Evolutionary conservation across 2,797 vertebrate genomes (phyloP).

Genomic region (Sciurus vulgaris): DNA sequence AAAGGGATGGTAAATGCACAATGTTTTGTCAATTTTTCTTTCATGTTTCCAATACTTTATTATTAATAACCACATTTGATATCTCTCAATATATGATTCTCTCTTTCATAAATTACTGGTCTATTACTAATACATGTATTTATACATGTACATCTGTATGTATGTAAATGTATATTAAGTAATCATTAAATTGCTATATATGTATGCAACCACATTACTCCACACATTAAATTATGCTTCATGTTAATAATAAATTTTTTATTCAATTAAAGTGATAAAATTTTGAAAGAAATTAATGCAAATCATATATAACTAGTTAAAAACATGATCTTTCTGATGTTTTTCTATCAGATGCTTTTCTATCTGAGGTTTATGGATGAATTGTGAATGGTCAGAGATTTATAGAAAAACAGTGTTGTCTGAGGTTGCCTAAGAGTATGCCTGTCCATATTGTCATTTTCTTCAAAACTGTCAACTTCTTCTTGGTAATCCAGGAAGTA

Average conservation of each 20-base stretch:
- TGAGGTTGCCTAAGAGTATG: not conserved
- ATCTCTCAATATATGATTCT: not conserved
- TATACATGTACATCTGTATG: not conserved
- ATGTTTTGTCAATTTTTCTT: not conserved
- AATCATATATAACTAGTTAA: not conserved
- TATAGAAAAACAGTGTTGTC: too few relatives aligned
- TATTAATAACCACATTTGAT: not conserved
- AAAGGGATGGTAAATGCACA: not conserved
- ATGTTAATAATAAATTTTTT: not conserved
- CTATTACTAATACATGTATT: not conserved
- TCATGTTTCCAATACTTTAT: not conserved
- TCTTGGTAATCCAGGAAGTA: not conserved
- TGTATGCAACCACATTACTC: not conserved
- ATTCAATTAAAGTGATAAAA: not conserved
- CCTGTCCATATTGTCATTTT: not conserved
- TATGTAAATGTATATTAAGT: not conserved
- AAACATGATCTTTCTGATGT: not conserved
- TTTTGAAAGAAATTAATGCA: not conserved
- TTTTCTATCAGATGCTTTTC: too few relatives aligned
- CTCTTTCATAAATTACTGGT: not conserved
- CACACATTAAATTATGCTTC: not conserved
- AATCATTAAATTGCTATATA: not conserved
- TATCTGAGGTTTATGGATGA: too few relatives aligned
- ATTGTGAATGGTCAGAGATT: too few relatives aligned
- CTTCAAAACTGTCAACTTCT: not conserved